Evolutionary conservation across 2,888 invertebrate genomes (phyloP), one percentile per base, ranked within the genome.

Genomic region (Laothoe populi): DNA sequence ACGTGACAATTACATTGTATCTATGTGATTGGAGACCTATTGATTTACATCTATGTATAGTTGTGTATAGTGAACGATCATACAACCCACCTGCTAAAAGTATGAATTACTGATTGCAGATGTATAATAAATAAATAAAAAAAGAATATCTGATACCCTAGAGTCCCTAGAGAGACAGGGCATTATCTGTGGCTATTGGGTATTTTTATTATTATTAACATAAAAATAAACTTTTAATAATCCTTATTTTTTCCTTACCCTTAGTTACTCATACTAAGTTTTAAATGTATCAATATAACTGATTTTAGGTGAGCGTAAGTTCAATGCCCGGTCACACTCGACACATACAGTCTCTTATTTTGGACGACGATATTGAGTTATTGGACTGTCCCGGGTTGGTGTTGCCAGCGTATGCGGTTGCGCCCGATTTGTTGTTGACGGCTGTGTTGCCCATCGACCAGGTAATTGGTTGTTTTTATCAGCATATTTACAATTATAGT

Each of bases 291-390:
- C 3, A 26, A 26, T 26, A 26, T 26, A 26, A 26, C 3, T 26
- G 4, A 26, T 67, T 48, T 21, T 61, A 93, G 93, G 92, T 93
- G 0, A 97, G 99, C 0, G 99, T 99, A 0, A 99, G 99, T 1
- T 97, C 99, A 0, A 99, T 99, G 66, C 99, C 99, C 0, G 99
- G 99, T 4, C 99, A 99, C 94, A 99, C 99, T 0, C 98, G 99
- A 74, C 99, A 99, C 88, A 98, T 99, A 75, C 96, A 99, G 94
- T 98, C 99, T 0, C 85, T 99, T 11, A 96, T 94, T 69, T 85
- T 99, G 67, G 96, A 97, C 61, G 93, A 94, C 0, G 95, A 97
- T 67, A 82, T 99, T 48, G 90, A 98, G 70, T 86, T 99, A 24
- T 97, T 99, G 82, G 99, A 99, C 91, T 99, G 99, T 81, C 99